Percentiles rank a stretch among this genome's conserved stretches.
These are phyloP conservation scores for Dermochelys coriacea DNA, from an alignment of 2,797 vertebrate species.

Conservation along the genomic window DNA sequence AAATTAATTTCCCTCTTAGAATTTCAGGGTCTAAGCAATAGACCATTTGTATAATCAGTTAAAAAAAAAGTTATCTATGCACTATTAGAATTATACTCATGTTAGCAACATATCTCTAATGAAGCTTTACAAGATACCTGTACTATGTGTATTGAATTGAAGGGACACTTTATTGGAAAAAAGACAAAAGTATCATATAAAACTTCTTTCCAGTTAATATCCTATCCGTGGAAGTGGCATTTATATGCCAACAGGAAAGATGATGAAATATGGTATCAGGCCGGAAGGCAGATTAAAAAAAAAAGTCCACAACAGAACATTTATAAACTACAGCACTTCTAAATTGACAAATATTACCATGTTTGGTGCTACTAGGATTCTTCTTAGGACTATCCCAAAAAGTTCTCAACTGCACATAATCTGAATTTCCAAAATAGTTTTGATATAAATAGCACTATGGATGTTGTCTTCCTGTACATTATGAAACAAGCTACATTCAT, in stretches of 20 bases:
- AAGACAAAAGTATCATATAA: neutral
- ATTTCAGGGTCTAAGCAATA: neutral
- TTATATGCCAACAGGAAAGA: neutral
- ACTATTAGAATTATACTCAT: neutral
- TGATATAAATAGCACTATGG: neutral
- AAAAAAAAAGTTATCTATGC: neutral
- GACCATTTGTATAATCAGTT: neutral
- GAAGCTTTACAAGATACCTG: neutral
- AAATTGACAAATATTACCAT: neutral
- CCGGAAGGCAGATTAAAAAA: neutral
- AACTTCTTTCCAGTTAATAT: accelerated
- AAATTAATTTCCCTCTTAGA: neutral
- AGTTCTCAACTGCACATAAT: neutral
- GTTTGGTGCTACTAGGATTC: neutral
- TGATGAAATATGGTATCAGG: neutral
- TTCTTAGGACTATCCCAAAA: neutral
- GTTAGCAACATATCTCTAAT: too few relatives aligned
- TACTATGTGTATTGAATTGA: neutral
- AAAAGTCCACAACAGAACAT: neutral
- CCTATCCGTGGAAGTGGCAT: neutral
- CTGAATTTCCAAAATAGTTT: neutral
- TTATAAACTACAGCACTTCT: neutral
- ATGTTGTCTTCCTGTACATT: neutral
- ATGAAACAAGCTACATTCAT: neutral
- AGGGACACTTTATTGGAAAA: neutral